Evolutionary conservation across 2,797 vertebrate species (phyloP).

Genomic region (Acomys russatus): DNA sequence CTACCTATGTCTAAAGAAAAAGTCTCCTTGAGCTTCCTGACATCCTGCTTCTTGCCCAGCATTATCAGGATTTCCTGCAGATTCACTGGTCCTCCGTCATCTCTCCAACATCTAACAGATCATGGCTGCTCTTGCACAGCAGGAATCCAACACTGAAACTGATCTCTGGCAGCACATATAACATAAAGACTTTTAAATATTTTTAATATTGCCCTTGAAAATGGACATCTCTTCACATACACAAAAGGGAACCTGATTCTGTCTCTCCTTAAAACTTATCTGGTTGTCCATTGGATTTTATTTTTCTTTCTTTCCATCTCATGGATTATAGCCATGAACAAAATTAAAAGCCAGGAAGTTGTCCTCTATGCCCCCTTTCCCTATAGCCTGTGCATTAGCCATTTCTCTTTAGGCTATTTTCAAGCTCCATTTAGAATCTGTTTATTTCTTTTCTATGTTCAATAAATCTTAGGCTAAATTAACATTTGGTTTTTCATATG

Average conservation of each 20-base stretch:
- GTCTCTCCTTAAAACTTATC: neutral
- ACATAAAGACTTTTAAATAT: neutral
- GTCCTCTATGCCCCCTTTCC: neutral
- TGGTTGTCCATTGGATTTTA: neutral
- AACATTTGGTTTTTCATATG: neutral
- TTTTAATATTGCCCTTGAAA: neutral
- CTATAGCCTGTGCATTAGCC: neutral
- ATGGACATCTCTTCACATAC: neutral
- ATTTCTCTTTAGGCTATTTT: neutral
- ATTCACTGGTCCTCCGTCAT: neutral
- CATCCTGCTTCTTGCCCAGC: neutral
- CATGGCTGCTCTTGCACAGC: neutral
- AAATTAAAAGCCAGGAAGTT: neutral
- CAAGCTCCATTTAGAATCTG: neutral
- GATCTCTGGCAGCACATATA: too few relatives aligned
- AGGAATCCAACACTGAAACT: neutral
- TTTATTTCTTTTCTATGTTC: neutral
- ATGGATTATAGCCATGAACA: neutral
- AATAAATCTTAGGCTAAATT: constrained; percentile 10
- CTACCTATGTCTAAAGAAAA: neutral
- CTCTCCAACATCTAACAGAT: neutral
- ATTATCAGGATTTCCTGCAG: neutral
- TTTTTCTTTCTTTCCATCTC: neutral
- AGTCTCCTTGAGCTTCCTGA: too few relatives aligned
- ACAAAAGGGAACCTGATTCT: neutral